Conservation (phyloP, 1,140 invertebrate species). For the Arion vulgaris region DNA sequence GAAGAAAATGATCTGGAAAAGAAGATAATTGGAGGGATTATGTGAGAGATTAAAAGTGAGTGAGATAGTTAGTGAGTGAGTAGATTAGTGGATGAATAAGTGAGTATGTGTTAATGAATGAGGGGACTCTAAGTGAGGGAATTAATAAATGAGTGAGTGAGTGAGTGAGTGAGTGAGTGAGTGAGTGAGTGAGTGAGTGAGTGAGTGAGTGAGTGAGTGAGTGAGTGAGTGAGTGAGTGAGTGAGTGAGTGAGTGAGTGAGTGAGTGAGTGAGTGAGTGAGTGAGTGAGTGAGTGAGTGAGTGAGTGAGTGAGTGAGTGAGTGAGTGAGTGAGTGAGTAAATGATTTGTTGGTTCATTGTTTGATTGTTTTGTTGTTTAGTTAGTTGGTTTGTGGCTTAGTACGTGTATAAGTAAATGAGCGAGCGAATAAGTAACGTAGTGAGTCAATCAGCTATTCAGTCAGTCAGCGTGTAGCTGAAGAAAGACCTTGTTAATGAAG, state of each 20-base stretch:
- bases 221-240: neutral
- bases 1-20: too few relatives aligned
- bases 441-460: neutral
- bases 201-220: constrained; percentile 9
- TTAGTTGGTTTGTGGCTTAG: neutral
- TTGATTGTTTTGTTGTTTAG: neutral
- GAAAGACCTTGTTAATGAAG: too few relatives aligned
- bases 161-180: neutral
- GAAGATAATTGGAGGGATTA: too few relatives aligned
- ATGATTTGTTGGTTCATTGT: neutral
- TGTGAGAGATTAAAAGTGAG: too few relatives aligned
- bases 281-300: constrained; percentile 18
- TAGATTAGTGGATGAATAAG: too few relatives aligned
- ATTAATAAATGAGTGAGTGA: neutral
- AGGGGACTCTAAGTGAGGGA: neutral
- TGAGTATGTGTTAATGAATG: too few relatives aligned
- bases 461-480: neutral
- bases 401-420: constrained; percentile 11
- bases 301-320: constrained; percentile 19
- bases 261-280: constrained; percentile 17
- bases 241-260: constrained; percentile 2
- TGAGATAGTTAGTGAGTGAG: too few relatives aligned
- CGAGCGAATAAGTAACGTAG: constrained; percentile 4
- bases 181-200: constrained; percentile 5
- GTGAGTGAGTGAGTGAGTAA: neutral